A percentile compares a stretch with the other conserved stretches of the same genome.
Conservation (phyloP, 2,888 invertebrate genomes). For the Spodoptera littoralis region DNA sequence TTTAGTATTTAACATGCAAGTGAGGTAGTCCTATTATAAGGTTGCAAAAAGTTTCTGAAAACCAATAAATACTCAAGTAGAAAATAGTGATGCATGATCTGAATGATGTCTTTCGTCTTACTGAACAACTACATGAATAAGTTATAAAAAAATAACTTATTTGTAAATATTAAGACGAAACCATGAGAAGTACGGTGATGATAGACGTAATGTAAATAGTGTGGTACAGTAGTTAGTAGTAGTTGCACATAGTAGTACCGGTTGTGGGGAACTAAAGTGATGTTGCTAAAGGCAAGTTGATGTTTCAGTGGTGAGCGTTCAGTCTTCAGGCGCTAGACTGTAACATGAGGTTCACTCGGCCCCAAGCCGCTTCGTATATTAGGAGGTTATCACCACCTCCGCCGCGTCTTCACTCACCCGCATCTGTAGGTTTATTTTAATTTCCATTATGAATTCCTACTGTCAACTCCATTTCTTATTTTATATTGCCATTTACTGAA, state of each 20-base stretch:
- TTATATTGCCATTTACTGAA: neutral
- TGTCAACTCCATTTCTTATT: constrained; percentile 55
- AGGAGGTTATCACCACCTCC: constrained; percentile 82
- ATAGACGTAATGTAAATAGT: constrained; percentile 39
- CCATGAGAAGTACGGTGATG: neutral
- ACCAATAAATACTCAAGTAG: neutral
- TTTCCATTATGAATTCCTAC: constrained; percentile 72
- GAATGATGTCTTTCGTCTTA: constrained; percentile 2
- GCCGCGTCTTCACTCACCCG: constrained; percentile 82
- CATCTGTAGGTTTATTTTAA: constrained; percentile 84
- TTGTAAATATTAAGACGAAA: neutral
- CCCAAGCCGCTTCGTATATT: constrained; percentile 74
- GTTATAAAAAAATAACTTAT: no score
- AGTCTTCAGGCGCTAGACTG: constrained; percentile 85
- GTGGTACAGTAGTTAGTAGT: constrained; percentile 47
- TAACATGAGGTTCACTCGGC: constrained; percentile 74
- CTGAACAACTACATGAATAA: neutral
- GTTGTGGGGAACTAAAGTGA: constrained; percentile 72
- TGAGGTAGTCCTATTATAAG: constrained; percentile 10
- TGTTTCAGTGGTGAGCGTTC: constrained; percentile 87
- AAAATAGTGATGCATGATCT: constrained; percentile 60
- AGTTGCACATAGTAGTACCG: constrained; percentile 74
- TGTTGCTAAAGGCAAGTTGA: constrained; percentile 80
- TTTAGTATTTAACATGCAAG: constrained; percentile 10
- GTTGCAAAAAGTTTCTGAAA: no score